Evolutionary conservation across 1,140 invertebrate species (phyloP), one percentile per base, ranked within the genome.

Genomic region (Leptinotarsa defecta): DNA sequence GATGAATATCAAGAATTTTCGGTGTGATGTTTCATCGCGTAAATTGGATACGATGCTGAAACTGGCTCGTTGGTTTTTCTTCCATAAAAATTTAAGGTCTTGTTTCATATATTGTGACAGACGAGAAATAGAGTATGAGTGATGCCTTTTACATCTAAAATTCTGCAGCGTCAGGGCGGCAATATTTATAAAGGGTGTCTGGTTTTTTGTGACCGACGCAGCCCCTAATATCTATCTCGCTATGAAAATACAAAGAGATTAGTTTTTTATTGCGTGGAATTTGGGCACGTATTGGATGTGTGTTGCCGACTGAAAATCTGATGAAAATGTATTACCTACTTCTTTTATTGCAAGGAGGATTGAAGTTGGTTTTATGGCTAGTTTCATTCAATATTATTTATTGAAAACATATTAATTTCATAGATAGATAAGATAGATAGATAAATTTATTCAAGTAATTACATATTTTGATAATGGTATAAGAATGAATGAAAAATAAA

Each of bases 1-100:
- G 52, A 57, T 57, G 52, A 57, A 57, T 57, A 57, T 57, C 52
- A 57, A 57, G 52, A 57, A 57, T 57, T 57, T 57, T 57, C 52
- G 6, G 52, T 57, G 52, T 57, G 52, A 57, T 57, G 52, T 57
- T 57, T 19, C 52, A 57, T 57, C 15, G 52, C 15, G n/a, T 19
- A 57, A 57, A 57, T 57, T 57, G 52, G 52, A 57, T 17, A 57
- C 52, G 52, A 57, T 19, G 52, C 52, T 17, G 52, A 17, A 19
- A 57, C 11, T 57, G 52, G 52, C 52, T 57, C 52, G 15, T 57
- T 57, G n/a, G 15, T 57, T 57, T 57, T 57, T 57, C 15, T 57
- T 57, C n/a, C n/a, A 17, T 5, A 17, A 15, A 57, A 57, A 57
- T 17, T 57, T 15, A 19, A 57, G 52, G 52, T 57, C 52, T 57